These are phyloP conservation scores for Drosophila melanica DNA, from an alignment of 1,140 invertebrate species.

Conservation along the genomic window DNA sequence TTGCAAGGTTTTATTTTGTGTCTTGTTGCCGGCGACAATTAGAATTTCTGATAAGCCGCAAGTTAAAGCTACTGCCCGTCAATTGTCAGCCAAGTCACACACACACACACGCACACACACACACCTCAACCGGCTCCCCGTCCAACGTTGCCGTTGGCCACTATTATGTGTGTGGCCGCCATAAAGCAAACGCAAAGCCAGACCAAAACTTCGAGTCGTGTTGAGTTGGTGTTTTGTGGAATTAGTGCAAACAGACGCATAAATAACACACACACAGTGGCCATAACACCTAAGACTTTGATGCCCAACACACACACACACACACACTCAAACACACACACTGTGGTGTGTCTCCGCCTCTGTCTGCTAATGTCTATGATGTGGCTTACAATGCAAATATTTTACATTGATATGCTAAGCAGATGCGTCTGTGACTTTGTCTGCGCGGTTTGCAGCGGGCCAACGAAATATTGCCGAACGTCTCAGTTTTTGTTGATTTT, in stretches of 20 bases:
- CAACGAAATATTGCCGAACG: conserved; percentile 19
- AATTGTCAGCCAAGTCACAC: conserved; percentile 31
- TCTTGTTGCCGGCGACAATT: conserved; percentile 60
- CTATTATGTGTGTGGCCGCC: conserved; percentile 31
- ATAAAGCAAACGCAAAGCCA: conserved; percentile 42
- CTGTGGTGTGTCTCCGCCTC: neutral
- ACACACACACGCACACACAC: neutral
- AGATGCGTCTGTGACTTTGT: conserved; percentile 68
- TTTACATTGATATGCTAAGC: conserved; percentile 74
- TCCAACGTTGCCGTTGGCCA: conserved; percentile 11
- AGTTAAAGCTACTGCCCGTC: conserved; percentile 61
- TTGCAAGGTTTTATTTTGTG: conserved; percentile 18
- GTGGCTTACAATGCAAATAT: conserved; percentile 76
- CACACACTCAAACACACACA: neutral
- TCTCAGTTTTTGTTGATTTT: conserved; percentile 28
- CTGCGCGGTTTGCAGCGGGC: conserved; percentile 30
- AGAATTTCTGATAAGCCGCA: conserved; percentile 73
- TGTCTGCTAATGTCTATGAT: conserved; percentile 65
- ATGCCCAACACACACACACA: conserved; percentile 4
- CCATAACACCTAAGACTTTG: conserved; percentile 65
- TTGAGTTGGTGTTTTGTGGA: conserved; percentile 39
- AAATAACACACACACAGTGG: conserved; percentile 54
- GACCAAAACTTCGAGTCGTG: conserved; percentile 26
- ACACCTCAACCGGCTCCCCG: neutral
- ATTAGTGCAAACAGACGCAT: conserved; percentile 77